Evolutionary conservation across 1,140 invertebrate genomes (phyloP).

Genomic region (Liolophura sinensis): DNA sequence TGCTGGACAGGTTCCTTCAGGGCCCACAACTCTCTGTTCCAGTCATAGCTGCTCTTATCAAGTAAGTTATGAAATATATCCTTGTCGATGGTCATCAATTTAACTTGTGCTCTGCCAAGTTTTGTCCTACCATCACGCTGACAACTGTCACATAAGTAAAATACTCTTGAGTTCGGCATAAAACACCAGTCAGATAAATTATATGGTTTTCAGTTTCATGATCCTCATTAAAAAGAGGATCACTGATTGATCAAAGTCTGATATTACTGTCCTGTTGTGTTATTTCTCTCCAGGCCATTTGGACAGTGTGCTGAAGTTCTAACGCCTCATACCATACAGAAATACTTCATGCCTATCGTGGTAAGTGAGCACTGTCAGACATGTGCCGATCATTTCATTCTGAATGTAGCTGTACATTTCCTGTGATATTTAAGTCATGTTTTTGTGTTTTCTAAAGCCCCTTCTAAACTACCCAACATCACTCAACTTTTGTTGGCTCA

Average conservation of each 20-base stretch:
- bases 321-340: conserved; percentile 85
- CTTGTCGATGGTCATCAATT: too few relatives aligned
- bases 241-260: neutral
- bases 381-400: too few relatives aligned
- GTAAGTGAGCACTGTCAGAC: conserved; percentile 67
- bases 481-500: conserved; percentile 1
- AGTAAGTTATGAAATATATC: conserved; percentile 37
- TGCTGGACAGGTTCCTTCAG: conserved; percentile 77
- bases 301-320: conserved; percentile 90
- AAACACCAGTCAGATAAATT: too few relatives aligned
- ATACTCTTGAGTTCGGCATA: too few relatives aligned
- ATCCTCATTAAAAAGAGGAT: neutral
- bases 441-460: too few relatives aligned
- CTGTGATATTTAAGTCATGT: too few relatives aligned
- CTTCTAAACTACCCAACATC: too few relatives aligned
- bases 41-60: conserved; percentile 80
- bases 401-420: too few relatives aligned
- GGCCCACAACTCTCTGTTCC: conserved; percentile 74
- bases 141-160: too few relatives aligned
- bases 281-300: conserved; percentile 71
- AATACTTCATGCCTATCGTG: conserved; percentile 91
- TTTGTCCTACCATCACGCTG: too few relatives aligned
- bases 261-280: conserved; percentile 9
- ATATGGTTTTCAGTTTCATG: neutral
- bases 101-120: too few relatives aligned